Evolutionary conservation across 2,797 vertebrate species (phyloP), one percentile per base, ranked within the genome.

Genomic region (Holocentrus rufus): DNA sequence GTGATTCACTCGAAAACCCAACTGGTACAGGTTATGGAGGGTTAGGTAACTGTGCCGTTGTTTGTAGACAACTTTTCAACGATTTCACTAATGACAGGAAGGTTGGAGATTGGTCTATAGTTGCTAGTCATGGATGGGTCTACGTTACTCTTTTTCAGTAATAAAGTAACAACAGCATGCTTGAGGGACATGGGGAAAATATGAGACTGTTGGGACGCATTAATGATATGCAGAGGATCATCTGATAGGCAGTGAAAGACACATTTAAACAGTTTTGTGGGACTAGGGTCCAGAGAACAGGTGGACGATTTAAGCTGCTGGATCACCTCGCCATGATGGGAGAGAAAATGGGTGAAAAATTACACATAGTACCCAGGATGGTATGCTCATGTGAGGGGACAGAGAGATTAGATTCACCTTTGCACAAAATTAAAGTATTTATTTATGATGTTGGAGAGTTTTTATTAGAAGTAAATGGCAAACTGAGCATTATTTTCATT

Each of bases 401-500:
- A 61, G 25, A 74, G 54, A 65, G 39, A 27, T 23, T 25, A 56
- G 65, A 67, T 77, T 49, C 53, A 57, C 69, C 55, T 44, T 5
- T 7, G 8, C 14, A 5, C 3, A 11, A 44, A 31, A 72, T 64
- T 70, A 20, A 55, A 82, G 25, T 71, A 73, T n/a, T 72, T 13
- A 49, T 49, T 42, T 63, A 42, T 69, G 36, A 81, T 71, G 65
- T 44, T 50, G 60, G 58, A 61, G 57, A 82, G 77, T 72, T 52
- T 66, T 68, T 82, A 47, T 65, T 44, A 7, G 58, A 23, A 65
- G n/a, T n/a, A n/a, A n/a, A n/a, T n/a, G n/a, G n/a, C n/a, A n/a
- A n/a, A n/a, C n/a, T n/a, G 23, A 55, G 20, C 49, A n/a, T 76
- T 77, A 68, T 63, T 86, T 80, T 79, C 61, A 27, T 27, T 27